Evolutionary conservation across 2,797 vertebrate species (phyloP).

Genomic region (Pelodytes ibericus): DNA sequence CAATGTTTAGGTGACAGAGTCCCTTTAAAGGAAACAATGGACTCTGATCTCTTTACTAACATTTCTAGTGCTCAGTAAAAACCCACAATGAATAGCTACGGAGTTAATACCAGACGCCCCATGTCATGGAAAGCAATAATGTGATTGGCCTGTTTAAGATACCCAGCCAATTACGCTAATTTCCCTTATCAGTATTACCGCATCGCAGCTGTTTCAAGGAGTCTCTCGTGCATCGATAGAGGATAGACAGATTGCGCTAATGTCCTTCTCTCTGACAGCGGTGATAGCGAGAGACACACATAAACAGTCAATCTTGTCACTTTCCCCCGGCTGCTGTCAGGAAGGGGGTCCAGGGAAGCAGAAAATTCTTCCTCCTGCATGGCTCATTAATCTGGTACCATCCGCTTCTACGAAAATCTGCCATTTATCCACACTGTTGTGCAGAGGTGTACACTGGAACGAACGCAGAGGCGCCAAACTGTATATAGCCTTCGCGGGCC

Average conservation of each 20-base stretch:
- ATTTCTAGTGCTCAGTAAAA: too few relatives aligned
- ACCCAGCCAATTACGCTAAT: not conserved
- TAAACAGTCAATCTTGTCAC: not conserved
- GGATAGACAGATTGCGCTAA: not conserved
- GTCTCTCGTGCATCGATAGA: not conserved
- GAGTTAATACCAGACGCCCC: too few relatives aligned
- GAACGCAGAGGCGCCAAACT: too few relatives aligned
- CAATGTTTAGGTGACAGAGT: too few relatives aligned
- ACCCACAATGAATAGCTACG: too few relatives aligned
- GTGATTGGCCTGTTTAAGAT: not conserved
- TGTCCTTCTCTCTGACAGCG: not conserved
- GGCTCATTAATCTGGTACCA: slow-evolving; percentile 38
- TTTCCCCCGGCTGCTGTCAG: not conserved
- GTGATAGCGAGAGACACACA: slow-evolving; percentile 2
- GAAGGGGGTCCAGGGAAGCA: slow-evolving; percentile 20
- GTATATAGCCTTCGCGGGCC: too few relatives aligned
- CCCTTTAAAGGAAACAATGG: too few relatives aligned
- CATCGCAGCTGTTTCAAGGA: not conserved
- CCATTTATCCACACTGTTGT: slow-evolving; percentile 2
- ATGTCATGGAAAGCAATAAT: too few relatives aligned
- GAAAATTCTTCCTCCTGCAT: slow-evolving; percentile 7
- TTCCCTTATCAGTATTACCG: not conserved
- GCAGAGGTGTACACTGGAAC: too few relatives aligned
- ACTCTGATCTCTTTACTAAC: too few relatives aligned
- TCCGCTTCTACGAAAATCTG: too few relatives aligned